These are phyloP conservation scores for Athene cunicularia DNA, from an alignment of 2,113 vertebrate genomes.

Conservation along the genomic window DNA sequence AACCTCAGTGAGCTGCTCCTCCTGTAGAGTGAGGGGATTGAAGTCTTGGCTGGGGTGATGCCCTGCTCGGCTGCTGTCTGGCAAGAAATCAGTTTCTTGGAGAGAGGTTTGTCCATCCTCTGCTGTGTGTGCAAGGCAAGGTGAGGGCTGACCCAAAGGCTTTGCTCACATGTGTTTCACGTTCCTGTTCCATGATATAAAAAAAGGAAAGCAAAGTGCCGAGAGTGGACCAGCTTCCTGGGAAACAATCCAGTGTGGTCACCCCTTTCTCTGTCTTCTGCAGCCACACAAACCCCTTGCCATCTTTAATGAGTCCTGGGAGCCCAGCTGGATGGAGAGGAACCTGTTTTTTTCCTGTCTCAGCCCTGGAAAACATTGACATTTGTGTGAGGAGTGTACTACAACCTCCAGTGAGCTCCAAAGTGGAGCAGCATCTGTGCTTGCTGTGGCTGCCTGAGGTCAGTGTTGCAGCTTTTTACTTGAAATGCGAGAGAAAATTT, in stretches of 20 bases:
- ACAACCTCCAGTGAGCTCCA: background rate
- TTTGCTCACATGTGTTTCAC: fast-evolving
- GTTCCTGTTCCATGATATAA: background rate
- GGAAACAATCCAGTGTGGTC: background rate
- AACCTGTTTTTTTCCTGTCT: background rate
- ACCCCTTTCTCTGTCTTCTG: background rate
- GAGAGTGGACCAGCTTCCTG: background rate
- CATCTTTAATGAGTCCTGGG: background rate
- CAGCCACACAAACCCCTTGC: background rate
- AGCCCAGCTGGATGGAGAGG: background rate
- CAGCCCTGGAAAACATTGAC: background rate
- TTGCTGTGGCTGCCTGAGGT: background rate
- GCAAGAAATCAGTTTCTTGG: background rate
- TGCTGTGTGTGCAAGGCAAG: background rate
- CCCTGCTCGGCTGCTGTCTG: background rate
- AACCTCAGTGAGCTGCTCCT: background rate
- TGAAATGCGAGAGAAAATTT: background rate
- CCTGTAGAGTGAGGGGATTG: background rate
- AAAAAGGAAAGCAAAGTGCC: background rate
- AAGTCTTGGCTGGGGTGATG: background rate
- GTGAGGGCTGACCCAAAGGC: background rate
- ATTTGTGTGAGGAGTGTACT: no score
- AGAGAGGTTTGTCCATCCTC: background rate
- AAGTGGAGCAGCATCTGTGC: background rate
- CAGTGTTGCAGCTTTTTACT: background rate